Evolutionary conservation across 2,113 vertebrate genomes (phyloP).

Genomic region (Jacana jacana): DNA sequence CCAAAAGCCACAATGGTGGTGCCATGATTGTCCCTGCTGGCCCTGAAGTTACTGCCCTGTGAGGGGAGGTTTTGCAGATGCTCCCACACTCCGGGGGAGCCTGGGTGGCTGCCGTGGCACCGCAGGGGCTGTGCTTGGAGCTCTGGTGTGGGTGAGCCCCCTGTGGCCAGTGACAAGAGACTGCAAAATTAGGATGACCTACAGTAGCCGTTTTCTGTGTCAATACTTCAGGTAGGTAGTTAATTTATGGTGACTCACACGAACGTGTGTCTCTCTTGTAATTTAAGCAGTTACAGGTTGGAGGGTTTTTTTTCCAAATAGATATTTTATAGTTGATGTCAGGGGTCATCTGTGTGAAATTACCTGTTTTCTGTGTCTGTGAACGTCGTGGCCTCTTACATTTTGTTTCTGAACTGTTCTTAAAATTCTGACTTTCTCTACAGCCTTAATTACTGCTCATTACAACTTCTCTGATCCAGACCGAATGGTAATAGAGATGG

Average conservation of each 20-base stretch:
- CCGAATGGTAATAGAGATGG: not conserved
- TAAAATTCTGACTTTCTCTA: not conserved
- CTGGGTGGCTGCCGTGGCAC: not conserved
- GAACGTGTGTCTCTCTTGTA: not conserved
- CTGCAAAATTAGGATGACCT: not conserved
- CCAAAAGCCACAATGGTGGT: not conserved
- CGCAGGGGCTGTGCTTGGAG: fast-evolving
- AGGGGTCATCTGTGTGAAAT: not conserved
- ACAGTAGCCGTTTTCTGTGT: not conserved
- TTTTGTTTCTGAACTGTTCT: not conserved
- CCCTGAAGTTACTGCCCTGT: fast-evolving
- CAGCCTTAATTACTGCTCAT: not conserved
- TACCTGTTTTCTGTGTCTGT: not conserved
- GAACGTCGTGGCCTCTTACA: fast-evolving
- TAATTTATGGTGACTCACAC: not conserved
- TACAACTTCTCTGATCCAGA: not conserved
- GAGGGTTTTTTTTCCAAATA: not conserved
- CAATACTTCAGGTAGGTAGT: not conserved
- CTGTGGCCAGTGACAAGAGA: not conserved
- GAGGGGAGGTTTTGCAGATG: not conserved
- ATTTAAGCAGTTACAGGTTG: not conserved
- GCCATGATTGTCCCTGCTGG: not conserved
- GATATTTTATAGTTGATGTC: not conserved
- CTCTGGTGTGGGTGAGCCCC: not conserved
- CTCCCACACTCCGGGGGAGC: not conserved